These are phyloP conservation scores for Otocyon megalotis DNA, from an alignment of 2,113 vertebrate species.

Conservation along the genomic window DNA sequence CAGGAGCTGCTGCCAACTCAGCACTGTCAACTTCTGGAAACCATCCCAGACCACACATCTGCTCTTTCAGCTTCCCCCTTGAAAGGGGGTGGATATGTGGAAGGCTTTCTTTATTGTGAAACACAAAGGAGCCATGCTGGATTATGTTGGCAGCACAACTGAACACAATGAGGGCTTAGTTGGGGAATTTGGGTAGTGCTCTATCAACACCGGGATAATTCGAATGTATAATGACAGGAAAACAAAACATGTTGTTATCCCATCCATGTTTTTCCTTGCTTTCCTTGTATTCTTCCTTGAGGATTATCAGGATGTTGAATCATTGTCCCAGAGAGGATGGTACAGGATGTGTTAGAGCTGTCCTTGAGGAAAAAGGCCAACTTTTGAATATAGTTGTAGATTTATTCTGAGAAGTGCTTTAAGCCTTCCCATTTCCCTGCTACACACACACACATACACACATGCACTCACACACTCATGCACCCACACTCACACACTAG, in stretches of 20 bases:
- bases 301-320: not conserved
- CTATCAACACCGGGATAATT: slow-evolving; percentile 23
- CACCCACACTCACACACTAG: not conserved
- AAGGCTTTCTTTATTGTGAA: slow-evolving; percentile 49
- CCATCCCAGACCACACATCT: slow-evolving; percentile 26
- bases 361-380: not conserved
- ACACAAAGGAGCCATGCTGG: slow-evolving; percentile 37
- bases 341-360: not conserved
- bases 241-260: not conserved
- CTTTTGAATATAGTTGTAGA: not conserved
- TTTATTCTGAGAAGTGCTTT: slow-evolving; percentile 1
- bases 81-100: slow-evolving; percentile 11
- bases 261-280: not conserved
- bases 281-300: slow-evolving; percentile 40
- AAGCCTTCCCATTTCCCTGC: not conserved
- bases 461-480: not conserved
- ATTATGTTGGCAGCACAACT: not conserved
- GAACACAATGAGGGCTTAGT: slow-evolving; percentile 53
- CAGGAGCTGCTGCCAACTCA: not conserved
- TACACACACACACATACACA: not conserved
- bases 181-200: slow-evolving; percentile 9
- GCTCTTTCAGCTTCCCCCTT: slow-evolving; percentile 49
- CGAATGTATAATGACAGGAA: not conserved
- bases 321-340: not conserved
- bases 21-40: slow-evolving; percentile 51